Conservation (phyloP, 2,888 invertebrate species). For the Elysia crispata region DNA sequence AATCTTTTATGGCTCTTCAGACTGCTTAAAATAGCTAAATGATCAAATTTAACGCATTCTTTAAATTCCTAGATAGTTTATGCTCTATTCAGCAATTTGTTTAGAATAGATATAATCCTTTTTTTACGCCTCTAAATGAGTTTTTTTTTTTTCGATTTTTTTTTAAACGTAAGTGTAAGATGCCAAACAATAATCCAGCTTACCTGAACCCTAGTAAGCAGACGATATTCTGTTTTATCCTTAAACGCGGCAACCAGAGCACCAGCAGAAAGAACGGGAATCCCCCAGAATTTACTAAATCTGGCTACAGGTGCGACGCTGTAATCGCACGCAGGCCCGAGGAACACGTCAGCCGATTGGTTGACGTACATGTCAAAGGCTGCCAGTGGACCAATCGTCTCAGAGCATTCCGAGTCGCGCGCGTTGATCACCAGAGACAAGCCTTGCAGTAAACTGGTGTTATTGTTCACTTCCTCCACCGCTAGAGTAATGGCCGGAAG, state of each 20-base stretch:
- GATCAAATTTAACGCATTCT: no score
- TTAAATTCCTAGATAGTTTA: no score
- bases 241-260: slow-evolving; percentile 72
- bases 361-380: slow-evolving; percentile 72
- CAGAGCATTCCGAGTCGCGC: slow-evolving; percentile 73
- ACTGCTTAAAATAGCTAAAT: no score
- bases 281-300: slow-evolving; percentile 90
- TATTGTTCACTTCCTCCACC: slow-evolving; percentile 61
- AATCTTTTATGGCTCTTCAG: no score
- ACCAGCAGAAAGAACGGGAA: slow-evolving; percentile 88
- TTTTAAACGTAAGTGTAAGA: background rate
- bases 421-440: slow-evolving; percentile 56
- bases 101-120: no score
- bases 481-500: slow-evolving; percentile 75
- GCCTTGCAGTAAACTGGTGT: slow-evolving; percentile 54
- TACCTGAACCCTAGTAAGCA: slow-evolving; percentile 82
- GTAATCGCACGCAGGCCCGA: slow-evolving; percentile 78
- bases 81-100: no score
- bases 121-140: no score
- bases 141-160: background rate
- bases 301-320: slow-evolving; percentile 93
- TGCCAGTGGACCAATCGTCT: slow-evolving; percentile 70
- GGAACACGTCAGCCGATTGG: slow-evolving; percentile 69
- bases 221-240: slow-evolving; percentile 82
- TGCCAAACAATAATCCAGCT: background rate